Percentiles rank a stretch among this genome's conserved stretches.
phyloP scores from a whole-genome alignment of 2,113 vertebrate species.

The Phycodurus eques region DNA sequence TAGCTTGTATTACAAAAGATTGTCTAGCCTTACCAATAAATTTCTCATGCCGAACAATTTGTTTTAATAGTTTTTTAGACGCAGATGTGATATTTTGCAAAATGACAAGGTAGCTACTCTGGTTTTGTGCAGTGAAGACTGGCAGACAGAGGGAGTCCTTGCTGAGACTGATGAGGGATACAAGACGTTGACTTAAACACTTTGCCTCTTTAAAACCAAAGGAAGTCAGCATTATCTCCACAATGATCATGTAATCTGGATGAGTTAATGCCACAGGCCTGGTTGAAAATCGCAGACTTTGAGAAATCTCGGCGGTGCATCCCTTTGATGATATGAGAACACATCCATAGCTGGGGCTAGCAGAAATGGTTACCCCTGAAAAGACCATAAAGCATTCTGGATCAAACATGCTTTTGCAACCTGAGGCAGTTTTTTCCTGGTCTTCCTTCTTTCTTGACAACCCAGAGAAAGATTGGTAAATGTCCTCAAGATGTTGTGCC shows the following conservation, averaged over 20 bases:
- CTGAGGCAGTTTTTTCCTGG: conserved; percentile 1
- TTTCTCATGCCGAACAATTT: conserved; percentile 10
- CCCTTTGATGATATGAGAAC: conserved; percentile 62
- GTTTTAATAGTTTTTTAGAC: conserved; percentile 51
- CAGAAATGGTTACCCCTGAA: conserved; percentile 60
- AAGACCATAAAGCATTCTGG: conserved; percentile 49
- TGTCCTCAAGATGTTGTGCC: conserved; percentile 71
- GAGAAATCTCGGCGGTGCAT: conserved; percentile 51
- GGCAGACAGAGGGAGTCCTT: conserved; percentile 65
- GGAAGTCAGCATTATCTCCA: conserved; percentile 75
- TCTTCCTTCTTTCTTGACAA: conserved; percentile 33
- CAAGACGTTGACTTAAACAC: conserved; percentile 68
- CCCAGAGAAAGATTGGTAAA: conserved; percentile 62
- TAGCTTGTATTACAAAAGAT: neutral
- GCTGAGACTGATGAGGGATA: conserved; percentile 70
- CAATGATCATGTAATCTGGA: conserved; percentile 70
- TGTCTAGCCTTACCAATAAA: conserved; percentile 14
- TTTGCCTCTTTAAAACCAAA: conserved; percentile 74
- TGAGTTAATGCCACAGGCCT: conserved; percentile 74
- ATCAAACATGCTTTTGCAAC: conserved; percentile 13
- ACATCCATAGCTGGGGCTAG: conserved; percentile 73
- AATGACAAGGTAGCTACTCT: conserved; percentile 61
- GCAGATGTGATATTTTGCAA: conserved; percentile 67
- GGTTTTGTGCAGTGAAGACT: conserved; percentile 29
- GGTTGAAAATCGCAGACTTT: conserved; percentile 68